Evolutionary conservation across 1,140 invertebrate genomes (phyloP).

Genomic region (Drosophila neocordata): DNA sequence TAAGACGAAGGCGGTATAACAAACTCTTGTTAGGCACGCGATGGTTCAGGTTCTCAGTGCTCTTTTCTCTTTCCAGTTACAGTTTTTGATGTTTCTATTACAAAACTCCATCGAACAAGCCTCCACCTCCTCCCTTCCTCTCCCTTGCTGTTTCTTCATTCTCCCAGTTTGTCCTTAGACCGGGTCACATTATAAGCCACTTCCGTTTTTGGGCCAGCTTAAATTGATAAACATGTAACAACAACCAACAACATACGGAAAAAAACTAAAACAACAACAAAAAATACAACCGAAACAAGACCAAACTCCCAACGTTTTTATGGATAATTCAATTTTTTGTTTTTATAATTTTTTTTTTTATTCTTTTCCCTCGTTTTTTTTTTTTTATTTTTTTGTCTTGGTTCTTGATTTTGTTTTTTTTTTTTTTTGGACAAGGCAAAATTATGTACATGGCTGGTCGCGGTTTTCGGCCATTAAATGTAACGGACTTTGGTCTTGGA

Average conservation of each 20-base stretch:
- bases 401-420: conserved; percentile 19
- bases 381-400: conserved; percentile 28
- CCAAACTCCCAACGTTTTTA: conserved; percentile 68
- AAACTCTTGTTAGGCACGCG: conserved; percentile 73
- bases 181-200: conserved; percentile 73
- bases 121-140: conserved; percentile 16
- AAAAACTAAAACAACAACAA: conserved; percentile 14
- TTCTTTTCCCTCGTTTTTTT: conserved; percentile 7
- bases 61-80: not conserved
- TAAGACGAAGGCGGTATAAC: conserved; percentile 61
- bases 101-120: conserved; percentile 34
- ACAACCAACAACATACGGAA: conserved; percentile 22
- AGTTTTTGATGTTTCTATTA: conserved; percentile 75
- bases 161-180: conserved; percentile 8
- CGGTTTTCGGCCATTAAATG: conserved; percentile 69
- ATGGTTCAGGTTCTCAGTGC: conserved; percentile 37
- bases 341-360: conserved; percentile 60
- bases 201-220: conserved; percentile 61
- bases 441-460: conserved; percentile 70
- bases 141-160: not conserved
- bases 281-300: conserved; percentile 30
- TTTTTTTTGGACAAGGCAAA: conserved; percentile 40
- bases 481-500: conserved; percentile 46
- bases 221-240: conserved; percentile 76
- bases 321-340: conserved; percentile 77